Evolutionary conservation across 2,797 vertebrate genomes (phyloP).

Genomic region (Naso thynnoides): DNA sequence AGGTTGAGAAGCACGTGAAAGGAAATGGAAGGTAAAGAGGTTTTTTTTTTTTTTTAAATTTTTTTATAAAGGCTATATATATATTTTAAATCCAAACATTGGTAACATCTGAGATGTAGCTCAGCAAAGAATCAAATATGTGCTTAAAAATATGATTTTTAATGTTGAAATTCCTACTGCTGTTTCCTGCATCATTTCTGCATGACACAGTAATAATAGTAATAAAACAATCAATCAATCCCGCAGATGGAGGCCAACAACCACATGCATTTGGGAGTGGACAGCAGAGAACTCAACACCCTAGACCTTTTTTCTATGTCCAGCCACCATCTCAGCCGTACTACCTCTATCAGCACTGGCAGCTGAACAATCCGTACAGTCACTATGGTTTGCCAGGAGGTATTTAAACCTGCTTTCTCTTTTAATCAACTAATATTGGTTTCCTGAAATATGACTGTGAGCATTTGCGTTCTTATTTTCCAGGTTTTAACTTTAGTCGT

Average conservation of each 20-base stretch:
- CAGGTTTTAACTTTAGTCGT: conserved; percentile 81
- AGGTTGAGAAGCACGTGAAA: conserved; percentile 42
- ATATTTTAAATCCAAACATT: background rate
- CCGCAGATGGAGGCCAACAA: conserved; percentile 71
- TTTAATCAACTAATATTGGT: accelerated
- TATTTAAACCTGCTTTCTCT: conserved; percentile 32
- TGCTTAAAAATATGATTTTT: background rate
- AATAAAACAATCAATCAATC: too few relatives aligned
- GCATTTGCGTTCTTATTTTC: background rate
- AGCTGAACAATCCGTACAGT: conserved; percentile 78
- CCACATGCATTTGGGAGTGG: conserved; percentile 67
- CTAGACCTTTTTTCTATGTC: conserved; percentile 86
- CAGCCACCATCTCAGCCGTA: conserved; percentile 84
- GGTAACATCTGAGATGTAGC: background rate
- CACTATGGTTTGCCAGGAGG: conserved; percentile 80
- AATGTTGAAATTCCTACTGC: background rate
- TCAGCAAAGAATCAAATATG: background rate
- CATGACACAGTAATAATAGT: too few relatives aligned
- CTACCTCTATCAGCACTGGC: conserved; percentile 81
- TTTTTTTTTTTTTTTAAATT: too few relatives aligned
- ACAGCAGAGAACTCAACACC: conserved; percentile 71
- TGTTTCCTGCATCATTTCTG: too few relatives aligned
- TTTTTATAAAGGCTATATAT: too few relatives aligned
- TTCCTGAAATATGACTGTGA: background rate
- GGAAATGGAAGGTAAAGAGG: conserved; percentile 80